Evolutionary conservation across 1,140 invertebrate species (phyloP).

Genomic region (Diabrotica undecimpunctata): DNA sequence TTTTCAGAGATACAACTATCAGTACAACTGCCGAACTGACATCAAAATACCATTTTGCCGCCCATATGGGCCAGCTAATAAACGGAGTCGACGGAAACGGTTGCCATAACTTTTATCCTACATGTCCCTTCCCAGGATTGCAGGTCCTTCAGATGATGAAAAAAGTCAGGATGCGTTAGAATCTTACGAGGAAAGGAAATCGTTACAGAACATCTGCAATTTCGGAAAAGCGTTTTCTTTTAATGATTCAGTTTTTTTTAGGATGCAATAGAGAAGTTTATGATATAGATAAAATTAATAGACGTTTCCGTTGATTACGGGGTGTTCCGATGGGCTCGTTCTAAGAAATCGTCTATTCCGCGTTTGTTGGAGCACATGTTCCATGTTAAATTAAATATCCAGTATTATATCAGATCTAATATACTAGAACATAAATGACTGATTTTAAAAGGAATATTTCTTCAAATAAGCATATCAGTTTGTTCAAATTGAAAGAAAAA

Average conservation of each 20-base stretch:
- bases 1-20: slow-evolving; percentile 43
- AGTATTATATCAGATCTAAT: too few relatives aligned
- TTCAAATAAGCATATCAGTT: too few relatives aligned
- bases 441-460: too few relatives aligned
- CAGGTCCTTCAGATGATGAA: slow-evolving; percentile 68
- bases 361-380: too few relatives aligned
- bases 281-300: too few relatives aligned
- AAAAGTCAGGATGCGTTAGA: slow-evolving; percentile 55
- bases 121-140: slow-evolving; percentile 62
- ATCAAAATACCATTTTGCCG: slow-evolving; percentile 75
- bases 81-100: slow-evolving; percentile 66
- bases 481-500: too few relatives aligned
- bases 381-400: too few relatives aligned
- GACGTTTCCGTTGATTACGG: too few relatives aligned
- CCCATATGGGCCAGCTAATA: slow-evolving; percentile 77
- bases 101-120: slow-evolving; percentile 69
- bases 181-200: slow-evolving; percentile 2
- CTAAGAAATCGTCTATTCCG: too few relatives aligned
- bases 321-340: too few relatives aligned
- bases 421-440: too few relatives aligned
- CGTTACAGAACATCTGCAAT: background rate
- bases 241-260: background rate
- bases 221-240: background rate
- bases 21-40: slow-evolving; percentile 50
- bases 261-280: too few relatives aligned